These are phyloP conservation scores for Hypotaenidia okinawae DNA, from an alignment of 2,797 vertebrate species.

Conservation along the genomic window DNA sequence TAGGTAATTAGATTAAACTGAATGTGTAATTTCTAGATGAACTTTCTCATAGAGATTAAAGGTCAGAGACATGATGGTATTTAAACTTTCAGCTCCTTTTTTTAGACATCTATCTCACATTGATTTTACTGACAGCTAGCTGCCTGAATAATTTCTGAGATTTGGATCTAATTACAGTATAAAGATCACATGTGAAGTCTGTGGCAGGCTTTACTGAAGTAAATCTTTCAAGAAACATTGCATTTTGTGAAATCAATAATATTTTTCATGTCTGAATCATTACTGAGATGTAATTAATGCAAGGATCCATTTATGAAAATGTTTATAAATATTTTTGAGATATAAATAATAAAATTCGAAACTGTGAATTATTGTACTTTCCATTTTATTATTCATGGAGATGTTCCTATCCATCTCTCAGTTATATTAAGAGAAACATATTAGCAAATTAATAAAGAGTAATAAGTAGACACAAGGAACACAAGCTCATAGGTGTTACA, in stretches of 20 bases:
- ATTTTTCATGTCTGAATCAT: not conserved
- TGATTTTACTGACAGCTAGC: not conserved
- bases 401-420: not conserved
- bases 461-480: not conserved
- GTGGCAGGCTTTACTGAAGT: not conserved
- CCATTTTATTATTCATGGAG: not conserved
- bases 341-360: not conserved
- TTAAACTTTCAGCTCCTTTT: constrained; percentile 28
- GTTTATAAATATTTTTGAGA: not conserved
- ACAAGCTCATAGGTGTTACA: not conserved
- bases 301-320: not conserved
- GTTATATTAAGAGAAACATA: not conserved
- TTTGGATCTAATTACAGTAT: not conserved
- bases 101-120: not conserved
- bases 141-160: constrained; percentile 24
- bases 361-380: not conserved
- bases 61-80: not conserved
- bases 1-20: not conserved
- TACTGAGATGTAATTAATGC: not conserved
- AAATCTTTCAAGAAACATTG: not conserved
- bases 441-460: not conserved
- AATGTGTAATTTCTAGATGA: not conserved
- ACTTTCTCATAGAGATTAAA: not conserved
- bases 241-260: not conserved
- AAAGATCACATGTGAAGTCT: not conserved